phyloP scores from a whole-genome alignment of 1,140 invertebrate genomes.

The Linepithema humile region DNA sequence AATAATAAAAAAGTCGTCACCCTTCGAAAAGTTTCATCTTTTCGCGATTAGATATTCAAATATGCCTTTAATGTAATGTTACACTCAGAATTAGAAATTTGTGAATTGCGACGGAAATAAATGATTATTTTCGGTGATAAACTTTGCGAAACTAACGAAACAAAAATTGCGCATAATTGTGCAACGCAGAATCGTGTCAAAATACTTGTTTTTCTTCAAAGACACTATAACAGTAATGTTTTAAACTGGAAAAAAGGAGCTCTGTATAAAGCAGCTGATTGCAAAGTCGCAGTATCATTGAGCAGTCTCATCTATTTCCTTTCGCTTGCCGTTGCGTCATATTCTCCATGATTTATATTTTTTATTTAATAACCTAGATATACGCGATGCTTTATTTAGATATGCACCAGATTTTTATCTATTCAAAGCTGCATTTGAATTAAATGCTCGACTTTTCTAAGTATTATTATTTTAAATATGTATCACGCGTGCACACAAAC shows the following conservation, averaged over 20 bases:
- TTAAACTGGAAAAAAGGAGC: neutral
- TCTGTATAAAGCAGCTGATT: neutral
- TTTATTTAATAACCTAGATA: constrained; percentile 26
- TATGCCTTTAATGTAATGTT: neutral
- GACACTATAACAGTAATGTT: neutral
- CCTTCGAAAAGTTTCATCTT: neutral
- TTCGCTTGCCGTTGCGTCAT: constrained; percentile 28
- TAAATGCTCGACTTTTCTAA: neutral
- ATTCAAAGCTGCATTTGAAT: neutral
- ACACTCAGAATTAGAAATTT: neutral
- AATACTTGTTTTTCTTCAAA: neutral
- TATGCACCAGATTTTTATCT: neutral
- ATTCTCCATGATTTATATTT: constrained; percentile 36
- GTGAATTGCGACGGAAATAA: neutral
- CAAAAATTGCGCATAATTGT: neutral
- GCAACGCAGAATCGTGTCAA: neutral
- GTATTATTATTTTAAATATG: neutral
- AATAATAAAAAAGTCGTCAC: neutral
- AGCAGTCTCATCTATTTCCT: constrained; percentile 35
- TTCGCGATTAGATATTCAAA: neutral
- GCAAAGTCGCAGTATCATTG: constrained; percentile 11
- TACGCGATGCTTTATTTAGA: neutral
- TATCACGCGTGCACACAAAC: neutral
- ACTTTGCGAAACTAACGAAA: neutral
- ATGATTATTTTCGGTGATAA: neutral